phyloP scores from a whole-genome alignment of 2,797 vertebrate species.

The Melanotaenia parkinsoni region DNA sequence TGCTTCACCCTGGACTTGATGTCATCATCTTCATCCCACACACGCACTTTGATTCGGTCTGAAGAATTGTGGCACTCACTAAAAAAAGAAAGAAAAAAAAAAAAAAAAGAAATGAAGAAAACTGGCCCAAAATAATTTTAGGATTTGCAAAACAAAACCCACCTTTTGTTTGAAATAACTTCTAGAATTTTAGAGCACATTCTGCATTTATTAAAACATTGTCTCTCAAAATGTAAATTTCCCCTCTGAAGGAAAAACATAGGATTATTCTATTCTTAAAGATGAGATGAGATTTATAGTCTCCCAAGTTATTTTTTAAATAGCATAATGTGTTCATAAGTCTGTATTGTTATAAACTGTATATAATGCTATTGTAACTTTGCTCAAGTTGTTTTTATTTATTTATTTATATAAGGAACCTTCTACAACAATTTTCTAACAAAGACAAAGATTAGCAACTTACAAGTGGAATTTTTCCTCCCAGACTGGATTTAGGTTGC shows the following conservation, averaged over 20 bases:
- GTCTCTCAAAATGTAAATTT: not conserved
- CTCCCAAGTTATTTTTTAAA: not conserved
- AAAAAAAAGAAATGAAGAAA: too few relatives aligned
- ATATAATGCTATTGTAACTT: not conserved
- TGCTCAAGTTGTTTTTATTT: not conserved
- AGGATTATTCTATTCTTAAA: not conserved
- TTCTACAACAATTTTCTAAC: not conserved
- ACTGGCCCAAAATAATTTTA: not conserved
- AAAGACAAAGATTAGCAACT: constrained; percentile 69
- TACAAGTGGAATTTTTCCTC: constrained; percentile 99
- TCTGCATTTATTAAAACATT: not conserved
- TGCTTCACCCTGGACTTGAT: constrained; percentile 99
- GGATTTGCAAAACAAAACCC: not conserved
- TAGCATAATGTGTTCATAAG: not conserved
- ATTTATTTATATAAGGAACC: not conserved
- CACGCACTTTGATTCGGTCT: constrained; percentile 96
- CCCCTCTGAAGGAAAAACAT: not conserved
- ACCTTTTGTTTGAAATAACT: not conserved
- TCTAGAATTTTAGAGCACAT: not conserved
- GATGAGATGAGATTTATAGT: too few relatives aligned
- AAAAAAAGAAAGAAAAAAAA: constrained; percentile 3
- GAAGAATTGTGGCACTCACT: constrained; percentile 99
- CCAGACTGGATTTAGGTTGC: constrained; percentile 98
- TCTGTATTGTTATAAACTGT: not conserved
- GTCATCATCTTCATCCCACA: constrained; percentile 99